Evolutionary conservation across 2,888 invertebrate species (phyloP).

Genomic region (Ophion slaviceki): DNA sequence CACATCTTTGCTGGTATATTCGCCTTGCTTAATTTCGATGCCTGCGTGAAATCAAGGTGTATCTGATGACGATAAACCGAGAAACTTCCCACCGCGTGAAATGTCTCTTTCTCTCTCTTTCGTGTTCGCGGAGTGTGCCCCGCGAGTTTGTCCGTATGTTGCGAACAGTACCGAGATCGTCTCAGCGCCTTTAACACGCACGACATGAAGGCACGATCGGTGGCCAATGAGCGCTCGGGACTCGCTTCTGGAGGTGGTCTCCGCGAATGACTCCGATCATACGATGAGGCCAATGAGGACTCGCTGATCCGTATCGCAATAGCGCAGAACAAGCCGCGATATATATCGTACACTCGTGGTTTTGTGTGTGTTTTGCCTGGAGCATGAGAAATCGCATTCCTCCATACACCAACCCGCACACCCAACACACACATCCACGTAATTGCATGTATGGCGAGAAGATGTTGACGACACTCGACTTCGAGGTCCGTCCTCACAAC

Average conservation of each 20-base stretch:
- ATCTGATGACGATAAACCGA: not conserved
- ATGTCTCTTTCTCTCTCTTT: constrained; percentile 10
- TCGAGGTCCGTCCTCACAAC: too few relatives aligned
- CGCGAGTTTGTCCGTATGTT: constrained; percentile 36
- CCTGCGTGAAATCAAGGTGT: not conserved
- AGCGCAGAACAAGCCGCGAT: constrained; percentile 49
- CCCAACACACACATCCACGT: not conserved
- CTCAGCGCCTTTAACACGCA: constrained; percentile 36
- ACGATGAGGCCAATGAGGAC: constrained; percentile 70
- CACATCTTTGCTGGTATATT: not conserved
- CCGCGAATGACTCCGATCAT: constrained; percentile 68
- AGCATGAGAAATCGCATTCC: constrained; percentile 4
- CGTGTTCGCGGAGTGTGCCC: not conserved
- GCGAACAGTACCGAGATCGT: constrained; percentile 25
- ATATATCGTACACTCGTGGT: not conserved
- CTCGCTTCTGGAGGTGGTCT: constrained; percentile 68
- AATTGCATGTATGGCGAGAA: too few relatives aligned
- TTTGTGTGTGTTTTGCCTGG: too few relatives aligned
- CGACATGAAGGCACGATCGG: constrained; percentile 46
- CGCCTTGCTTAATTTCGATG: not conserved
- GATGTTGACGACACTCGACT: too few relatives aligned
- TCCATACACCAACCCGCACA: not conserved
- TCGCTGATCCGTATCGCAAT: constrained; percentile 69
- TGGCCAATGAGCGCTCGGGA: constrained; percentile 65
- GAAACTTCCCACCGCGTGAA: constrained; percentile 41